Conservation (phyloP, 2,888 invertebrate genomes). For the Ferdinandea cuprea region DNA sequence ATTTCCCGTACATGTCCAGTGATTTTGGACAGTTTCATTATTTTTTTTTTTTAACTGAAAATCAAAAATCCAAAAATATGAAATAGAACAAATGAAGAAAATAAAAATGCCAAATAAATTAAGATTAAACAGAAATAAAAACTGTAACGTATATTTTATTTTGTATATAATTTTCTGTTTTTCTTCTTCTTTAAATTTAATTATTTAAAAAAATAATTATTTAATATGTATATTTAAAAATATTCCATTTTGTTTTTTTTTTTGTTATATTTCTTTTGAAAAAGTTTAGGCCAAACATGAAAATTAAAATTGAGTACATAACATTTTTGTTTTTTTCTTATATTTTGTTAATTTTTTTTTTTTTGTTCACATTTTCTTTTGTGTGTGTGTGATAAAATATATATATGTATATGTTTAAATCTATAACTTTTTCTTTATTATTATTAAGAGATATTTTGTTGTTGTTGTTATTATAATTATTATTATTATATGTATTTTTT, state of each 20-base stretch:
- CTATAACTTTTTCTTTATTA: slow-evolving; percentile 41
- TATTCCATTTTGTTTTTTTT: slow-evolving; percentile 20
- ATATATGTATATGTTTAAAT: slow-evolving; percentile 44
- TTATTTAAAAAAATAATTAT: slow-evolving; percentile 46
- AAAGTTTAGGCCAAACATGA: slow-evolving; percentile 43
- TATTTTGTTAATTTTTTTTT: slow-evolving; percentile 25
- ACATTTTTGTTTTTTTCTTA: slow-evolving; percentile 9
- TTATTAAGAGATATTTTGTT: slow-evolving; percentile 43
- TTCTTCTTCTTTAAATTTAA: slow-evolving; percentile 31
- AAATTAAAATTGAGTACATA: slow-evolving; percentile 50
- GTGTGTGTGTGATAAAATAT: slow-evolving; percentile 55
- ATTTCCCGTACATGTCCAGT: not conserved
- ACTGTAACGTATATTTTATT: slow-evolving; percentile 66
- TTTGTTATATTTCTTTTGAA: slow-evolving; percentile 1
- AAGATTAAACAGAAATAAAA: slow-evolving; percentile 54
- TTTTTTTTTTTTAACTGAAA: not conserved
- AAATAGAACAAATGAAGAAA: too few relatives aligned
- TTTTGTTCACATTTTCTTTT: slow-evolving; percentile 36
- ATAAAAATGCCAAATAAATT: slow-evolving; percentile 20
- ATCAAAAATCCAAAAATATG: not conserved
- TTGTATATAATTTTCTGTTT: slow-evolving; percentile 43
- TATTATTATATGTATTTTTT: slow-evolving; percentile 46
- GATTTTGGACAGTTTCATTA: too few relatives aligned
- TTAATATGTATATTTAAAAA: slow-evolving; percentile 36
- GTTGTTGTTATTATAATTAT: slow-evolving; percentile 25